Evolutionary conservation across 2,888 invertebrate genomes (phyloP), one percentile per base, ranked within the genome.

Genomic region (Loripinus fragilis): DNA sequence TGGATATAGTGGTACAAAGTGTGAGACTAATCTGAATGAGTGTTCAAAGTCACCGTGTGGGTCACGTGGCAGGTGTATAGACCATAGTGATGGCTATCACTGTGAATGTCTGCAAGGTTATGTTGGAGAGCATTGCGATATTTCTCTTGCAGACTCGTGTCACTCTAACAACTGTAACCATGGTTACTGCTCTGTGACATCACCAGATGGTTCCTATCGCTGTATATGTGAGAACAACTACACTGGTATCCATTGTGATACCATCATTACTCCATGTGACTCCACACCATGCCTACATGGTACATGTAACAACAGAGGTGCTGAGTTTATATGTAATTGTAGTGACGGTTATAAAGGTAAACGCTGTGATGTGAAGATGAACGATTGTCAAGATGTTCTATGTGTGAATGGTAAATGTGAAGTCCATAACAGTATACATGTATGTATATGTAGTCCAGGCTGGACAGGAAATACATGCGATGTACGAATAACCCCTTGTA

Each of bases 381-480:
- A 23, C 10, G 10, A 1, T n/a, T 71, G 71, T 55, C 17, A 30
- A 30, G 23, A 38, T 33, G 33, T 28, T 60, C 10, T 23, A 7
- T 60, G 81, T 67, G 2, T 28, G 23, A 64, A 74, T 42, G 81
- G 81, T 17, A 48, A 78, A 41, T 81, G 81, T 71, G 71, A 66
- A 20, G 30, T 69, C 0, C 25, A 30, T 42, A 35, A 23, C 25
- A 66, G 30, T 8, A 74, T 72, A 17, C 76, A 41, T 64, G 33
- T 17, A 8, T 81, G 78, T 66, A 64, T 65, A 33, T 81, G 81
- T 64, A 30, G 50, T n/a, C 23, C 20, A n/a, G 73, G 73, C 2
- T 81, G 65, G 45, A 50, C 76, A 8, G 78, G 81, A 25, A 20
- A 20, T 20, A 38, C n/a, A 30, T 81, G 81, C 69, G 74, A 81